Base-by-base conservation (phyloP, 2,888 invertebrate species). In the Cataglyphis cursor region DNA sequence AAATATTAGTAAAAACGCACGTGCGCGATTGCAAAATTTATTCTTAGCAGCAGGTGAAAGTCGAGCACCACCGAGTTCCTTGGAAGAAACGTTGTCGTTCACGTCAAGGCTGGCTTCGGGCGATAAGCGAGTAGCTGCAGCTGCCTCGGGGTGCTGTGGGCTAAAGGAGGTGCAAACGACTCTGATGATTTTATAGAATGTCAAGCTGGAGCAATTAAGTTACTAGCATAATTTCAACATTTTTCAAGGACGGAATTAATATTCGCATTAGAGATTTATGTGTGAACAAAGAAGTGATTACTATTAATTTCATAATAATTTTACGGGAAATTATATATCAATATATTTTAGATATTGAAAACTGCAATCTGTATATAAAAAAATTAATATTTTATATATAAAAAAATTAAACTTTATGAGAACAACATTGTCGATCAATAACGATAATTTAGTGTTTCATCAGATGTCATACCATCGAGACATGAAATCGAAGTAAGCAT, bases 31-130 rank as follows among this genome's bases (percentile, higher is more conserved):
- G 70, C 44, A 44, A 80, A 80, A 80, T 61, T 78, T 80, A 70
- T 80, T 80, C 72, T 80, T 80, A 59, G 68, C 57, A 57, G 78
- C 78, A 80, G 78, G 78, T 80, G 78, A 80, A 80, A 80, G 78
- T 72, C 78, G 57, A 41, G 41, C 54, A n/a, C 15, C 54, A n/a
- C 15, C 61, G 38, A 65, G 54, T 54, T 41, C 21, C 18, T 70
- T 72, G 59, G 38, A 72, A 72, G 72, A 80, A 80, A 80, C 59
- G 66, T 76, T 59, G 48, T 70, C 72, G 48, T 70, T 35, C 44
- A 59, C 78, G 78, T 80, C 78, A 80, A 80, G 72, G 78, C 70
- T 70, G 72, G 35, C 70, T 70, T 70, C 59, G 70, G 35, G 72
- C 78, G 78, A 80, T 80, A 80, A 80, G 59, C 78, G 78, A 80